phyloP scores from a whole-genome alignment of 2,797 vertebrate genomes.

The Vireo griseus region DNA sequence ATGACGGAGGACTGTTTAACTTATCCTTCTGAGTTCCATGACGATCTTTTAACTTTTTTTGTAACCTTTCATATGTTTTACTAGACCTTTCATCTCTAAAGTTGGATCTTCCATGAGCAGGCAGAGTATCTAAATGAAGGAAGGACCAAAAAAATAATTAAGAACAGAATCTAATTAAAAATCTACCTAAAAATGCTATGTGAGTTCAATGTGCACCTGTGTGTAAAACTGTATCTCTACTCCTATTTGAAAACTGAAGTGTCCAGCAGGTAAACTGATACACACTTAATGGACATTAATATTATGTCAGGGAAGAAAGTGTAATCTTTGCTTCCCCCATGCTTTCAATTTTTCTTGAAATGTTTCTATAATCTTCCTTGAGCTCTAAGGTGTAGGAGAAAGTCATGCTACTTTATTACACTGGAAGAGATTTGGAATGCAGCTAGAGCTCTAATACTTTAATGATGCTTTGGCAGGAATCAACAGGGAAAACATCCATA shows the following conservation, averaged over 20 bases:
- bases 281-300: not conserved
- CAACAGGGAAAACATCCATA: not conserved
- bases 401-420: not conserved
- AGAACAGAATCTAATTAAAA: not conserved
- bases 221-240: not conserved
- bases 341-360: not conserved
- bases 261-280: not conserved
- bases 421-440: not conserved
- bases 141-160: not conserved
- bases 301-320: not conserved
- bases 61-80: conserved; percentile 93
- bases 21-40: conserved; percentile 88
- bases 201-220: not conserved
- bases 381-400: not conserved
- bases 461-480: not conserved
- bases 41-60: conserved; percentile 95
- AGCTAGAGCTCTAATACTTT: not conserved
- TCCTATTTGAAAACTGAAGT: not conserved
- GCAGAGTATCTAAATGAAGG: conserved; percentile 81
- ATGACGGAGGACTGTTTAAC: conserved; percentile 86
- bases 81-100: conserved; percentile 93
- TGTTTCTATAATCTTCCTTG: not conserved
- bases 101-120: conserved; percentile 85
- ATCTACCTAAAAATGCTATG: not conserved
- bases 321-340: not conserved